Percentiles rank a stretch among this genome's conserved stretches.
These are phyloP conservation scores for Drosophila erecta DNA, from an alignment of 1,140 invertebrate species.

Conservation along the genomic window DNA sequence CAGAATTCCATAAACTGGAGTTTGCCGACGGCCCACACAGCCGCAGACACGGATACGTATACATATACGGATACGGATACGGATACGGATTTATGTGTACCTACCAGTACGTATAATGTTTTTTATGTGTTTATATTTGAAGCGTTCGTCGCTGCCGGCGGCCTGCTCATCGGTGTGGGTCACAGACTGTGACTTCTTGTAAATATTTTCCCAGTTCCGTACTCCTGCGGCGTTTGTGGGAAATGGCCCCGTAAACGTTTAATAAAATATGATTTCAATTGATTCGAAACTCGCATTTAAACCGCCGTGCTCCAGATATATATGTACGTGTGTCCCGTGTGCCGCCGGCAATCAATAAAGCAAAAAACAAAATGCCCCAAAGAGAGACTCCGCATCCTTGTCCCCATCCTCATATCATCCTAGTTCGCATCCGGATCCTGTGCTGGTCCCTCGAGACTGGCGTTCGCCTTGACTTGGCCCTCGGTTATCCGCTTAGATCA, in stretches of 20 bases:
- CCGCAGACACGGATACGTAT: constrained; percentile 8
- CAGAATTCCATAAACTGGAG: constrained; percentile 18
- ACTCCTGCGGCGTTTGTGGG: constrained; percentile 60
- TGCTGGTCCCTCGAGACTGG: constrained; percentile 34
- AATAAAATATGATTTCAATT: constrained; percentile 82
- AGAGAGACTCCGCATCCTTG: constrained; percentile 9
- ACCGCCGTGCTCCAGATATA: constrained; percentile 57
- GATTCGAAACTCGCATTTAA: constrained; percentile 76
- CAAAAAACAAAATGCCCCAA: constrained; percentile 59
- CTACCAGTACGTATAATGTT: constrained; percentile 32
- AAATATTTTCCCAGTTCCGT: constrained; percentile 66
- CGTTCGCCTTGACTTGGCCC: constrained; percentile 44
- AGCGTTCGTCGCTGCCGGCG: constrained; percentile 54
- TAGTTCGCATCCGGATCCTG: constrained; percentile 16
- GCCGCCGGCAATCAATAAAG: constrained; percentile 69
- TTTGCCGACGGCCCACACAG: constrained; percentile 6
- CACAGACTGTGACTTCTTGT: constrained; percentile 57
- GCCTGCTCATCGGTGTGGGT: constrained; percentile 6
- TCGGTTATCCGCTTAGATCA: constrained; percentile 83
- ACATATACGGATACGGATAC: not conserved
- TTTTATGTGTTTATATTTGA: constrained; percentile 73
- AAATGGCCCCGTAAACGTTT: constrained; percentile 78
- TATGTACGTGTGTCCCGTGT: constrained; percentile 9
- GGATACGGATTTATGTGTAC: constrained; percentile 33
- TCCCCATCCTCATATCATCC: not conserved